Evolutionary conservation across 2,113 vertebrate species (phyloP).

Genomic region (Progne subis): DNA sequence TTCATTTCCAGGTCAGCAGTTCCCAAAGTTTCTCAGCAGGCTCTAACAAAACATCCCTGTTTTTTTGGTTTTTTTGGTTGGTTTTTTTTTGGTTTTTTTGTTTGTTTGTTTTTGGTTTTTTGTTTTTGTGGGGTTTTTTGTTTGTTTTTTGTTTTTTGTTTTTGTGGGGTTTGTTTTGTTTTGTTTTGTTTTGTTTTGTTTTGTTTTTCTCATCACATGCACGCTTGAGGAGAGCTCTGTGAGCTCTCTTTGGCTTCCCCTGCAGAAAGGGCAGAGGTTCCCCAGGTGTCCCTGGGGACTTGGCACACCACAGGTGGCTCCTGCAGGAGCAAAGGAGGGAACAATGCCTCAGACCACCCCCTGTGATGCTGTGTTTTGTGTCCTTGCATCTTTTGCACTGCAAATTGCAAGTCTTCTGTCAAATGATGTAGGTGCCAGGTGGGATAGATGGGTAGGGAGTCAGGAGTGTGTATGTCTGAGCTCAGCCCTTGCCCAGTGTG

Average conservation of each 20-base stretch:
- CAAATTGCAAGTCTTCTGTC: background rate
- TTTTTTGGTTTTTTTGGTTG: no score
- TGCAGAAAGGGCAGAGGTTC: background rate
- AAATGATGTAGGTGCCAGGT: background rate
- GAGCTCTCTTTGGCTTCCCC: background rate
- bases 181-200: no score
- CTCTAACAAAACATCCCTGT: background rate
- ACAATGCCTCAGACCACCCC: background rate
- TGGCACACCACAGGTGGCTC: background rate
- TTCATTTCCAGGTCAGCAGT: background rate
- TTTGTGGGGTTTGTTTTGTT: no score
- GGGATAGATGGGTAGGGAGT: background rate
- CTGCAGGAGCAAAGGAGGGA: background rate
- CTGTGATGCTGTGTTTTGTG: background rate
- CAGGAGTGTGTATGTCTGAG: background rate
- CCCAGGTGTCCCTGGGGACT: background rate
- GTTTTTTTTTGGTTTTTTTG: no score
- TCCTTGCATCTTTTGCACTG: background rate
- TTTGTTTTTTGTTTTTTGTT: no score
- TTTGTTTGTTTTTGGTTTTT: no score
- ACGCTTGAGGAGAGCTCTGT: background rate
- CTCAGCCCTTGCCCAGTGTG: rapidly evolving
- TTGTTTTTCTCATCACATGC: background rate
- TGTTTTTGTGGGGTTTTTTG: background rate
- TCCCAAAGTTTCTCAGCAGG: background rate